phyloP scores from a whole-genome alignment of 2,888 invertebrate genomes.

The Smittia sp. region DNA sequence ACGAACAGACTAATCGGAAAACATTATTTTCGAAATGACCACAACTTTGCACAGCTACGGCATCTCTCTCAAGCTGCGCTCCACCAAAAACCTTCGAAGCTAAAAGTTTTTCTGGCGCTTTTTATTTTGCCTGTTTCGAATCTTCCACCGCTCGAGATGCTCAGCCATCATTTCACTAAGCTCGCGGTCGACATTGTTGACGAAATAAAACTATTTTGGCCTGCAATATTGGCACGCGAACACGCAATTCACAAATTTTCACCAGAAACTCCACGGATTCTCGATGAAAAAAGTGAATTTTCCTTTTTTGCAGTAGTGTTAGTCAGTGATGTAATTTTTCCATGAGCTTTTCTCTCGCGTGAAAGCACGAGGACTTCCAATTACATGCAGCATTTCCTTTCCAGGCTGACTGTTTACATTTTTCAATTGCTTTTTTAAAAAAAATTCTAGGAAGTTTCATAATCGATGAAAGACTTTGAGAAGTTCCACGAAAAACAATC shows the following conservation, averaged over 20 bases:
- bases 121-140: slow-evolving; percentile 36
- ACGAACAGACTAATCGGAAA: not conserved
- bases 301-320: slow-evolving; percentile 22
- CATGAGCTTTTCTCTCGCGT: slow-evolving; percentile 2
- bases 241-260: slow-evolving; percentile 29
- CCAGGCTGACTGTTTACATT: slow-evolving; percentile 34
- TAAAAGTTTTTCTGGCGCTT: slow-evolving; percentile 24
- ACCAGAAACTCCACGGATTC: not conserved
- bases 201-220: slow-evolving; percentile 6
- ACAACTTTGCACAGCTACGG: not conserved
- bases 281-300: slow-evolving; percentile 37
- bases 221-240: not conserved
- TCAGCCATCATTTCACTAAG: slow-evolving; percentile 29
- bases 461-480: not conserved
- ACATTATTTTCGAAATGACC: not conserved
- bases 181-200: not conserved
- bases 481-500: not conserved
- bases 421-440: not conserved
- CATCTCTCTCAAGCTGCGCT: not conserved
- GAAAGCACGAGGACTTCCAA: slow-evolving; percentile 38
- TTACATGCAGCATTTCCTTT: slow-evolving; percentile 26
- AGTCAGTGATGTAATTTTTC: slow-evolving; percentile 39
- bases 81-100: not conserved
- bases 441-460: not conserved
- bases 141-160: slow-evolving; percentile 12